Conservation (phyloP, 2,888 invertebrate species). For the Meiosimyza decipiens region DNA sequence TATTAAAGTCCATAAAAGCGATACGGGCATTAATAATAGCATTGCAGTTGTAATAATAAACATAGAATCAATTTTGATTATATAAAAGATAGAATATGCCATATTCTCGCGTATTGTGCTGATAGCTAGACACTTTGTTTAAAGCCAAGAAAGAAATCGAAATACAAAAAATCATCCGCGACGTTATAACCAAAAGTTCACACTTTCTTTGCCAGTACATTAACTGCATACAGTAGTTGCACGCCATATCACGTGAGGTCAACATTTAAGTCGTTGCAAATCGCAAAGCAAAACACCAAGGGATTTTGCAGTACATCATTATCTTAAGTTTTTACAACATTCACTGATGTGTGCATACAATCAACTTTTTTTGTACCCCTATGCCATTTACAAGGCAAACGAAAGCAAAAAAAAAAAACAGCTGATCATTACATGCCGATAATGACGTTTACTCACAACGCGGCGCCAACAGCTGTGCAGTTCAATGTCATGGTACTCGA, state of each 20-base stretch:
- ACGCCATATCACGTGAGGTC: slow-evolving; percentile 32
- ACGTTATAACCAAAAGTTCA: too few species aligned
- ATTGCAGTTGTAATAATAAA: too few species aligned
- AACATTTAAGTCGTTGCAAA: neutral
- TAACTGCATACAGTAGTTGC: slow-evolving; percentile 21
- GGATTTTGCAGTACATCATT: neutral
- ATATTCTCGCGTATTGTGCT: too few species aligned
- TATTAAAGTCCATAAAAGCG: too few species aligned
- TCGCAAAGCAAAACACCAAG: neutral
- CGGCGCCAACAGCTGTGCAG: neutral
- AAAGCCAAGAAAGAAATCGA: too few species aligned
- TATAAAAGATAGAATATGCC: too few species aligned
- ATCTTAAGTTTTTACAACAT: slow-evolving; percentile 14
- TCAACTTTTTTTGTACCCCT: neutral
- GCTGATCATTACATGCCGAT: neutral
- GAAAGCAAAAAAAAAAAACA: neutral
- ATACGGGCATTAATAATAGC: too few species aligned
- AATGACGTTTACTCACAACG: too few species aligned
- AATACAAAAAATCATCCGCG: too few species aligned
- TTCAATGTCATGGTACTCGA: neutral
- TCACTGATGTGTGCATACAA: neutral
- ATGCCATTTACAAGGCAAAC: neutral
- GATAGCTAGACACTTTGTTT: too few species aligned
- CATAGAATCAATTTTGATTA: too few species aligned
- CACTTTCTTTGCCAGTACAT: too few species aligned